Conservation (phyloP, 92 coral and sea anemone species). For the Nematostella vectensis region DNA sequence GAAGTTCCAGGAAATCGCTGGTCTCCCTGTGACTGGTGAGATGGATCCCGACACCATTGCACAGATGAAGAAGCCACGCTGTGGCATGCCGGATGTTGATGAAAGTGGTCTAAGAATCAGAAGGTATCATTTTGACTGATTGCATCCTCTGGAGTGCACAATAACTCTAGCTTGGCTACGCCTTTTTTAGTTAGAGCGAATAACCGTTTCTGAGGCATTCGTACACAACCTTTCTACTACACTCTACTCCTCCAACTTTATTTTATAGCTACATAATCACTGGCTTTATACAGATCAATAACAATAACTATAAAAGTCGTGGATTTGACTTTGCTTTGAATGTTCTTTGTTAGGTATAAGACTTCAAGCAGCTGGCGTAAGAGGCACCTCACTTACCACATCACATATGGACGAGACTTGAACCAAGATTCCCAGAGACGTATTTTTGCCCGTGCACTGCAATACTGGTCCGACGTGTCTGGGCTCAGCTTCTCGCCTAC, state of each 20-base stretch:
- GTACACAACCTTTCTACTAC: too few relatives aligned
- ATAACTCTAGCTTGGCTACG: too few relatives aligned
- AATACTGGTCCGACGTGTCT: conserved; percentile 59
- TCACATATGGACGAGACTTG: conserved; percentile 33
- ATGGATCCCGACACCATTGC: conserved; percentile 51
- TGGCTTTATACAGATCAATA: too few relatives aligned
- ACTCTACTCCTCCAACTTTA: too few relatives aligned
- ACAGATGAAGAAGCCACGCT: conserved; percentile 78
- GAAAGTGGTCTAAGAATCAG: conserved; percentile 29
- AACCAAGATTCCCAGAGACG: conserved; percentile 14
- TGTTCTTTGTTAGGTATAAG: conserved; percentile 14
- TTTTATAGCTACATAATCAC: too few relatives aligned
- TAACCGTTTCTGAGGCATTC: too few relatives aligned
- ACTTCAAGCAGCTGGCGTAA: conserved; percentile 28
- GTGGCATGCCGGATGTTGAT: conserved; percentile 75
- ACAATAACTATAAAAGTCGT: too few relatives aligned
- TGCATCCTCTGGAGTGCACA: too few relatives aligned
- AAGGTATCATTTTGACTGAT: too few relatives aligned
- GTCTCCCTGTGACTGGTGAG: conserved; percentile 56
- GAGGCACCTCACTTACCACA: conserved; percentile 25
- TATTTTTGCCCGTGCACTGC: conserved; percentile 34
- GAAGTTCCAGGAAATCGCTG: conserved; percentile 66
- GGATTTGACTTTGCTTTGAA: not conserved
- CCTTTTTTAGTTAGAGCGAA: too few relatives aligned
- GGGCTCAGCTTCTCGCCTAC: conserved; percentile 43